These are phyloP conservation scores for Scomber colias DNA, from an alignment of 2,113 vertebrate genomes.

Conservation along the genomic window DNA sequence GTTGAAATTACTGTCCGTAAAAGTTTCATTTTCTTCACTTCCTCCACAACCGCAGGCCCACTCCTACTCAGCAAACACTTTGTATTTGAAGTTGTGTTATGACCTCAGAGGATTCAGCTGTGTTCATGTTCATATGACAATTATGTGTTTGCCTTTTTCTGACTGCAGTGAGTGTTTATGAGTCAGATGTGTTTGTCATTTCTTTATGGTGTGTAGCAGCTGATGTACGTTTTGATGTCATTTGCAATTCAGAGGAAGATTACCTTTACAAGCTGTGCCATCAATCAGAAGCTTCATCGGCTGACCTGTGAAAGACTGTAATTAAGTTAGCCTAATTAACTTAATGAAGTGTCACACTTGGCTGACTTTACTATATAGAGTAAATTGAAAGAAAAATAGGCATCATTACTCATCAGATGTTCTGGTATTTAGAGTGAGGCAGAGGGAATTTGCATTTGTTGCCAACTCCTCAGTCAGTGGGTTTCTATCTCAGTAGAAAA, in stretches of 20 bases:
- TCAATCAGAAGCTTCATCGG: constrained; percentile 89
- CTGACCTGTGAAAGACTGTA: constrained; percentile 89
- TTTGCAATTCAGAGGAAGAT: constrained; percentile 85
- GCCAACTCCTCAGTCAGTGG: background rate
- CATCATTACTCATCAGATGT: constrained; percentile 86
- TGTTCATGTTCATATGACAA: constrained; percentile 8
- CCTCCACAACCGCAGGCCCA: constrained; percentile 28
- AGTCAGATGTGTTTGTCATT: background rate
- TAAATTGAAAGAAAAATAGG: constrained; percentile 91
- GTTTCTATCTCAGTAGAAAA: constrained; percentile 23
- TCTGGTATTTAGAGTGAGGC: constrained; percentile 74
- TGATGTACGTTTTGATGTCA: constrained; percentile 84
- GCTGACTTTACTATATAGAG: constrained; percentile 86
- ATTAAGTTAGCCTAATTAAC: constrained; percentile 93
- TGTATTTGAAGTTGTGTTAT: constrained; percentile 50
- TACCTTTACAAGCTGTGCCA: constrained; percentile 87
- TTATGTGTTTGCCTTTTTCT: constrained; percentile 8
- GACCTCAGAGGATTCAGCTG: constrained; percentile 45
- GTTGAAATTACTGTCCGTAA: constrained; percentile 58
- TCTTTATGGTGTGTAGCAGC: constrained; percentile 41
- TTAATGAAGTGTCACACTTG: constrained; percentile 91
- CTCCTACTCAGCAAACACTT: constrained; percentile 48
- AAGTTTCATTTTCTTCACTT: constrained; percentile 50
- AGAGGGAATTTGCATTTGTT: constrained; percentile 9
- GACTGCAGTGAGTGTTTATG: background rate